Base-by-base conservation (phyloP, 2,888 invertebrate species). In the Apodemia zela region DNA sequence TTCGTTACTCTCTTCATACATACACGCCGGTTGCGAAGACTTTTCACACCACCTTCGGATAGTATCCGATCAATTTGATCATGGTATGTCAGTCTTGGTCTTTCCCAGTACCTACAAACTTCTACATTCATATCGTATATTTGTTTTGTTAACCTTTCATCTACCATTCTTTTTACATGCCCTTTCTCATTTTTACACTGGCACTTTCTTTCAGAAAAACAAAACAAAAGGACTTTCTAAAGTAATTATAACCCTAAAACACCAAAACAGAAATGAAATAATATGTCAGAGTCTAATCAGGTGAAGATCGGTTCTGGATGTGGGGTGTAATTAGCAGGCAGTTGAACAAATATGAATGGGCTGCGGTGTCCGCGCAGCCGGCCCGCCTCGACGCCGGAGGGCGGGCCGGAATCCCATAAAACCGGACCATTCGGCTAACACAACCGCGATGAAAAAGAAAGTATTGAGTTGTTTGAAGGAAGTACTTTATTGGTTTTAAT, bases 321-420 rank as follows among this genome's bases (percentile, higher is more conserved):
- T 68, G 77, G 75, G 72, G 77, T 83, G 81, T 84, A 89, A 90
- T 90, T 90, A 90, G 75, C 73, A 73, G 79, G 73, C 81, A 81
- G 85, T 86, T 84, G 83, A 77, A 82, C 82, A 80, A 86, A 85
- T 87, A 84, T 86, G 89, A 89, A 87, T 85, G 88, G 15, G 81
- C 71, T 67, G 66, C 73, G 74, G 78, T 79, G 81, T 77, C 77
- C 68, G 81, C 77, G 77, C 80, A 73, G 73, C 72, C 6, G 42
- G 15, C 42, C 15, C 42, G 42, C 42, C 42, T 42, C 15, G 42
- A 42, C 15, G 42, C 42, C 75, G 77, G 73, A 68, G 80, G 82
- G 74, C 74, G 73, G 68, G 62, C 65, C 68, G 65, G 54, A 25
- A 13, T 51, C 11, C 15, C 15, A 54, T 54, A 54, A 42, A 54